phyloP scores from a whole-genome alignment of 2,888 invertebrate genomes.

The Drosophila nr. fundita region DNA sequence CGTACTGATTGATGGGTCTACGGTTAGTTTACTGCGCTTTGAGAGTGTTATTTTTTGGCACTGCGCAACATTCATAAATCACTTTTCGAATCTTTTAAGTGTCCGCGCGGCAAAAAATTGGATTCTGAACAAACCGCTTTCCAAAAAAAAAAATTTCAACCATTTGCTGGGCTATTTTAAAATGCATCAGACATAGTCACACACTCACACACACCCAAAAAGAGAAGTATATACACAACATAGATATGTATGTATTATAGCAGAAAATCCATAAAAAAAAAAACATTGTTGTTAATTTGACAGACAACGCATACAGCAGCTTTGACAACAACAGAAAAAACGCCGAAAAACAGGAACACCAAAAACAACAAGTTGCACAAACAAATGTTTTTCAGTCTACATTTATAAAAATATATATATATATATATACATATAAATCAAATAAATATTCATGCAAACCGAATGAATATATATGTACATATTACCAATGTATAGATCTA shows the following conservation, averaged over 20 bases:
- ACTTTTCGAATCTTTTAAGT: conserved; percentile 37
- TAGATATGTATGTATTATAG: conserved; percentile 2
- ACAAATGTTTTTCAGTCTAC: conserved; percentile 24
- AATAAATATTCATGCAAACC: conserved; percentile 13
- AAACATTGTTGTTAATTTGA: conserved; percentile 65
- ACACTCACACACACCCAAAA: conserved; percentile 9
- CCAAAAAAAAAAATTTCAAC: conserved; percentile 30
- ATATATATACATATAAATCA: conserved; percentile 9
- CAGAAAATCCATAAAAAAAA: conserved; percentile 34
- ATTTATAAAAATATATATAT: conserved; percentile 4
- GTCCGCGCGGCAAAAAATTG: conserved; percentile 19
- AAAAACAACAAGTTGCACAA: conserved; percentile 19
- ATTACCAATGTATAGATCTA: conserved; percentile 16
- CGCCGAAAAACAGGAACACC: conserved; percentile 8
- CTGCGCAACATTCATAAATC: conserved; percentile 62
- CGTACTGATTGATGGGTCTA: conserved; percentile 59
- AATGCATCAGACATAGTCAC: conserved; percentile 43
- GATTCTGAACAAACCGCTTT: conserved; percentile 9
- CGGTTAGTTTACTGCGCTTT: conserved; percentile 48
- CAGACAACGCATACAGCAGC: conserved; percentile 46
- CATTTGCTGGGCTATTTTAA: conserved; percentile 55
- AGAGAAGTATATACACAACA: neutral
- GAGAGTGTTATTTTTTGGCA: conserved; percentile 34
- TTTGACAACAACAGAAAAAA: conserved; percentile 27
- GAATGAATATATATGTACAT: neutral